A percentile compares a stretch with the other conserved stretches of the same genome.
Conservation (phyloP, 2,888 invertebrate species). For the Pseudococcus jackbeardsleyi region DNA sequence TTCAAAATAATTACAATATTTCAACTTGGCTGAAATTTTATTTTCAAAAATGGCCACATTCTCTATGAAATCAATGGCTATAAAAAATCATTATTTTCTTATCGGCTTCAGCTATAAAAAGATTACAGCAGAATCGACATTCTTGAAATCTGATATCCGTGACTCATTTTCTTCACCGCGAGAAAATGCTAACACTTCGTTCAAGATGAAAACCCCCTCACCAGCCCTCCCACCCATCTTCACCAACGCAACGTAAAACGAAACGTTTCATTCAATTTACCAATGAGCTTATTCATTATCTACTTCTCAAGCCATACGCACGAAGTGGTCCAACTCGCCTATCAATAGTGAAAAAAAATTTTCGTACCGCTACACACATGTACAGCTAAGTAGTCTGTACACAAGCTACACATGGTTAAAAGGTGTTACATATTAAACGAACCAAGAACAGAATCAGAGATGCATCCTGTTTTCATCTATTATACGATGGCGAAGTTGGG, state of each 20-base stretch:
- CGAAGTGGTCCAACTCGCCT: neutral
- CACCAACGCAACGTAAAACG: neutral
- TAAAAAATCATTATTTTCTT: too few species aligned
- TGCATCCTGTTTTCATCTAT: constrained; percentile 53
- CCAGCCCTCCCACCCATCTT: neutral
- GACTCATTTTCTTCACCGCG: too few species aligned
- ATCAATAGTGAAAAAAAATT: constrained; percentile 9
- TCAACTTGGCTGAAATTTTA: too few species aligned
- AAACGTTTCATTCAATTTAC: neutral
- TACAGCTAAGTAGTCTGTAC: too few species aligned
- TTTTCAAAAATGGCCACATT: too few species aligned
- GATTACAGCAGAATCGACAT: too few species aligned
- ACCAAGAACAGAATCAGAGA: constrained; percentile 46
- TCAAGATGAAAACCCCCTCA: neutral
- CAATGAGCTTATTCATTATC: neutral
- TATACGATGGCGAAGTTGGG: constrained; percentile 64
- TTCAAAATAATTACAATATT: too few species aligned
- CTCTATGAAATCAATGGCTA: too few species aligned
- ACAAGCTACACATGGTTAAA: neutral
- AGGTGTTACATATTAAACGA: constrained; percentile 51
- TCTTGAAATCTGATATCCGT: too few species aligned
- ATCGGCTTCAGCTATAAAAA: too few species aligned
- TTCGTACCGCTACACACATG: neutral
- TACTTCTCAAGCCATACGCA: neutral
- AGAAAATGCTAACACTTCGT: too few species aligned